These are phyloP conservation scores for Knipowitschia caucasica DNA, from an alignment of 2,797 vertebrate species.

Conservation along the genomic window DNA sequence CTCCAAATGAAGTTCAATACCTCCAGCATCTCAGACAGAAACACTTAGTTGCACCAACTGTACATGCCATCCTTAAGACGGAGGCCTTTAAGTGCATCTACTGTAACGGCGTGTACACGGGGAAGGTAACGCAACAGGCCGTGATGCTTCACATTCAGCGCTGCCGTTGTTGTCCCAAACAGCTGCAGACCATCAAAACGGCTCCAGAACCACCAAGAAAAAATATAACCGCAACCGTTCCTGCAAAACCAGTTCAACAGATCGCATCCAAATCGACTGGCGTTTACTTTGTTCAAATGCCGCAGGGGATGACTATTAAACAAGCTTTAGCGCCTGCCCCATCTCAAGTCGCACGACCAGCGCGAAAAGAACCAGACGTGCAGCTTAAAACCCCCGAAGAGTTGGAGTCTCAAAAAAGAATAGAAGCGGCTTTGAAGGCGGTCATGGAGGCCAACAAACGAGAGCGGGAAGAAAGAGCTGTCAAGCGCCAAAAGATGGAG, in stretches of 20 bases:
- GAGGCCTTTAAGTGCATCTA: conserved; percentile 97
- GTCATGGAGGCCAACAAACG: conserved; percentile 72
- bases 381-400: conserved; percentile 48
- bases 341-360: conserved; percentile 12
- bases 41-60: conserved; percentile 92
- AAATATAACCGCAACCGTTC: conserved; percentile 1
- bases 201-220: background rate
- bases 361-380: background rate
- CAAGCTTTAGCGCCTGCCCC: conserved; percentile 36
- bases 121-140: conserved; percentile 90
- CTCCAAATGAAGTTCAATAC: conserved; percentile 76
- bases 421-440: conserved; percentile 71
- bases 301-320: conserved; percentile 54
- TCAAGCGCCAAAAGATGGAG: conserved; percentile 77
- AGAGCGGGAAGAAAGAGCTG: conserved; percentile 78
- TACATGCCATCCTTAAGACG: conserved; percentile 90
- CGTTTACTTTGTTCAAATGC: conserved; percentile 67
- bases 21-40: conserved; percentile 88
- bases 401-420: conserved; percentile 65
- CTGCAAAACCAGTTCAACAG: conserved; percentile 36
- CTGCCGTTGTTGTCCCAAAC: conserved; percentile 86
- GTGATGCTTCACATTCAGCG: conserved; percentile 91
- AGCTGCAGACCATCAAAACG: conserved; percentile 43
- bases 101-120: conserved; percentile 95
- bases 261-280: conserved; percentile 38